These are phyloP conservation scores for Epistrophella euchroma DNA, from an alignment of 2,888 invertebrate species.

Conservation along the genomic window DNA sequence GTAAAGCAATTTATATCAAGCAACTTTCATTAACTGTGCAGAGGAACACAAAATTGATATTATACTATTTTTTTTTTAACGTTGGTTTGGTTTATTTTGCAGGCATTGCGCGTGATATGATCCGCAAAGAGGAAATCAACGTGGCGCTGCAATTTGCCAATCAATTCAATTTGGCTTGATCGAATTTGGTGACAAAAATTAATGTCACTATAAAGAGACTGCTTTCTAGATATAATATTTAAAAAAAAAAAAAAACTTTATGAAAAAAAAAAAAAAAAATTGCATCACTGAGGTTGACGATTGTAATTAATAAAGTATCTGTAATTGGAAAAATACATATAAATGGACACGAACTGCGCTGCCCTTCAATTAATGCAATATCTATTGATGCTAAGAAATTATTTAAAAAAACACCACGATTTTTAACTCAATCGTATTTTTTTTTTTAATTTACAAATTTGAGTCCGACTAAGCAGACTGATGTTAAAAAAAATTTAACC, in stretches of 20 bases:
- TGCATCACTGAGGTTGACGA: conserved; percentile 5
- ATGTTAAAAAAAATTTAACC: too few species aligned
- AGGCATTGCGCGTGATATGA: background rate
- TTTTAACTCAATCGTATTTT: background rate
- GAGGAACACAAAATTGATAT: conserved; percentile 54
- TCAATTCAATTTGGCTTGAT: conserved; percentile 65
- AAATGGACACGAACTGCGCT: background rate
- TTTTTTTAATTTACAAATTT: too few species aligned
- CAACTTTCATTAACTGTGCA: conserved; percentile 68
- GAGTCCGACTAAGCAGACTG: too few species aligned
- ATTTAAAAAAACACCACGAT: background rate
- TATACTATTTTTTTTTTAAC: background rate
- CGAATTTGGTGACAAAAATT: conserved; percentile 66
- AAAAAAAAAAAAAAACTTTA: background rate
- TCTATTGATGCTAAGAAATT: background rate
- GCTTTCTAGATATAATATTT: background rate
- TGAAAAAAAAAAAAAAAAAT: background rate
- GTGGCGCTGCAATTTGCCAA: conserved; percentile 41
- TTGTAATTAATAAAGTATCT: conserved; percentile 21
- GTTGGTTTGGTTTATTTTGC: conserved; percentile 11
- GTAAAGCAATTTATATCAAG: conserved; percentile 47
- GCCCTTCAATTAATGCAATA: background rate
- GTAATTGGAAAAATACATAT: conserved; percentile 21
- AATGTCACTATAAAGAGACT: conserved; percentile 15
- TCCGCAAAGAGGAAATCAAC: conserved; percentile 19